Evolutionary conservation across 2,888 invertebrate species (phyloP), one percentile per base, ranked within the genome.

Genomic region (Chaitophorus viminalis): DNA sequence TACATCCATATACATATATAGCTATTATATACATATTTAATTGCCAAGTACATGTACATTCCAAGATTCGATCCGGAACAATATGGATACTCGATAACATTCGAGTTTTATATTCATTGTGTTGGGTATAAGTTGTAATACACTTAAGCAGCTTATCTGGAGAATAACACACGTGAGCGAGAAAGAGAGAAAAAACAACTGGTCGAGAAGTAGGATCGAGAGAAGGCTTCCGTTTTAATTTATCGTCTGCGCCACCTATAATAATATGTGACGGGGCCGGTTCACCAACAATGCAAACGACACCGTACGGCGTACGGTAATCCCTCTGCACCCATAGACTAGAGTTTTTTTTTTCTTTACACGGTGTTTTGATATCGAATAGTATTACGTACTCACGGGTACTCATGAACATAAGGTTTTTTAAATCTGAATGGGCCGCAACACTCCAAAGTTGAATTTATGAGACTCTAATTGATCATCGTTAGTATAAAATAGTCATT

Each of bases 181-280:
- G 39, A 79, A n/a, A 81, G 79, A 75, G 65, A 65, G 54, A 74
- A 21, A 78, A 68, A 54, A 76, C 60, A 36, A 78, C 60, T 54
- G 36, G 52, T 68, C 25, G 81, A 79, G 60, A 74, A 75, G 39
- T 65, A 79, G 68, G 33, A 85, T 76, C 76, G 79, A 82, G 65
- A 79, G 77, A 88, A 82, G 86, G 81, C 85, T 89, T 82, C 89
- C 81, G 85, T 81, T 75, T 79, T 65, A 81, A 89, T 86, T 89
- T 86, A 86, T 86, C 14, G 86, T 86, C 76, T 76, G 79, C 65
- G 86, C 89, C 89, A 89, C 86, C 81, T 86, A 52, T 86, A 89
- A 46, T 85, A 88, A 82, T 54, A 86, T 81, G 72, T 78, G 76
- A 77, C 75, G 65, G 76, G 31, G 74, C 72, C 76, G 74, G 70